Evolutionary conservation across 2,888 invertebrate species (phyloP), one percentile per base, ranked within the genome.

Genomic region (Mellilla xanthometata): DNA sequence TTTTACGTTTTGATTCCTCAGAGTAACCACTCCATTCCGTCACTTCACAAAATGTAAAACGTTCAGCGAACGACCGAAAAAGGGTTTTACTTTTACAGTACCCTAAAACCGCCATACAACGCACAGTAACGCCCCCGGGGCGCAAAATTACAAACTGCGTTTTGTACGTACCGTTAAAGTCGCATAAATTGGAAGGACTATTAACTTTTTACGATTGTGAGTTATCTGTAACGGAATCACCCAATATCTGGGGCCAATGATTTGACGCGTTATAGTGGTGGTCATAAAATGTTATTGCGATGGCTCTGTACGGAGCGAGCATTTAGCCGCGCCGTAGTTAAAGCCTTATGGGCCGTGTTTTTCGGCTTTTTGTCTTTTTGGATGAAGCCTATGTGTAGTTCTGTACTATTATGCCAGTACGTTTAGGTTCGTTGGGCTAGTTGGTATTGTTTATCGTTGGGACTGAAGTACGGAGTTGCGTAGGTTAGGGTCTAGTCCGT

Each of bases 191-290:
- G 60, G 55, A 52, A 52, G 43, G 56, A 56, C 60, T 61, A 63
- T 66, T 66, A 66, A 66, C 60, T 63, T 65, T 63, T 65, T 62
- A 63, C 60, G 62, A 54, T 56, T 52, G 52, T 49, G 49, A 56
- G 62, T 58, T 62, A 64, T 62, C 62, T 64, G 58, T 49, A 40
- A 52, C 51, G 49, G 56, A 52, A 54, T 51, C 46, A 43, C 51
- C 52, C 56, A 54, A 60, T 60, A 59, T 59, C 48, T 56, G 50
- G 49, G 50, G 44, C 50, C 55, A 58, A 60, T 56, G 54, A 60
- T 60, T 60, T 62, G 56, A 56, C 60, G 58, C 56, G 54, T 57
- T 54, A 55, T 57, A 59, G 56, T 52, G 49, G 35, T 28, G 42
- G 45, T 26, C 33, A 48, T 48, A 48, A 48, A 48, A 48, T 6